These are phyloP conservation scores for Poecilia latipinna DNA, from an alignment of 2,113 vertebrate species.

Conservation along the genomic window DNA sequence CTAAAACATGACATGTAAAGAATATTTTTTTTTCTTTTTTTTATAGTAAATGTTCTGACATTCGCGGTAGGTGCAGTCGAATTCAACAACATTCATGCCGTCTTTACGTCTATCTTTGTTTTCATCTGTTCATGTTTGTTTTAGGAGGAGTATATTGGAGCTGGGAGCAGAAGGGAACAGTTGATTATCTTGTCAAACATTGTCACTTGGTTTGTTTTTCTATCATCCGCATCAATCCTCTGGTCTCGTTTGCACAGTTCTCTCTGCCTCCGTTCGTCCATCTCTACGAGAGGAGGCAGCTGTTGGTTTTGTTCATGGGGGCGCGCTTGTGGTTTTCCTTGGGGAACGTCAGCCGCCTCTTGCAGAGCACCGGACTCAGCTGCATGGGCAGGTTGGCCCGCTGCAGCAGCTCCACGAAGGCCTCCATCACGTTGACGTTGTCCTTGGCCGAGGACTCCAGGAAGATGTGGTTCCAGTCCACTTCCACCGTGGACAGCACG, in stretches of 20 bases:
- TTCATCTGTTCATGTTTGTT: neutral
- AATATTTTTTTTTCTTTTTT: too few species aligned
- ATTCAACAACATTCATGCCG: conserved; percentile 10
- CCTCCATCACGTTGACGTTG: conserved; percentile 88
- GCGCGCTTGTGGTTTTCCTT: conserved; percentile 76
- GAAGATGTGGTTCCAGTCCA: conserved; percentile 90
- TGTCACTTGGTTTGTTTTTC: conserved; percentile 5
- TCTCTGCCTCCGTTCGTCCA: neutral
- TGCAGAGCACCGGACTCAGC: conserved; percentile 82
- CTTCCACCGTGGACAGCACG: conserved; percentile 84
- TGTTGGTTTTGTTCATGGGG: conserved; percentile 91
- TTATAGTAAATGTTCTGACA: neutral
- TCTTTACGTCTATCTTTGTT: too few species aligned
- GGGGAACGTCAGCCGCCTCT: conserved; percentile 86
- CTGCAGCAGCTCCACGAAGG: conserved; percentile 87
- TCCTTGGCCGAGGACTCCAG: conserved; percentile 90
- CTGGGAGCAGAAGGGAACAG: neutral
- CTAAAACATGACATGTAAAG: neutral
- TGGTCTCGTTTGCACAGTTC: neutral
- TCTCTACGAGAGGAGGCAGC: conserved; percentile 85
- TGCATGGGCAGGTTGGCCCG: conserved; percentile 84
- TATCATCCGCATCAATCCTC: neutral
- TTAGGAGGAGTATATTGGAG: neutral
- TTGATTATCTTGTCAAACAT: neutral
- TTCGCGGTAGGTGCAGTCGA: conserved; percentile 11